These are phyloP conservation scores for Odontocerum albicorne DNA, from an alignment of 2,888 invertebrate species.

Conservation along the genomic window DNA sequence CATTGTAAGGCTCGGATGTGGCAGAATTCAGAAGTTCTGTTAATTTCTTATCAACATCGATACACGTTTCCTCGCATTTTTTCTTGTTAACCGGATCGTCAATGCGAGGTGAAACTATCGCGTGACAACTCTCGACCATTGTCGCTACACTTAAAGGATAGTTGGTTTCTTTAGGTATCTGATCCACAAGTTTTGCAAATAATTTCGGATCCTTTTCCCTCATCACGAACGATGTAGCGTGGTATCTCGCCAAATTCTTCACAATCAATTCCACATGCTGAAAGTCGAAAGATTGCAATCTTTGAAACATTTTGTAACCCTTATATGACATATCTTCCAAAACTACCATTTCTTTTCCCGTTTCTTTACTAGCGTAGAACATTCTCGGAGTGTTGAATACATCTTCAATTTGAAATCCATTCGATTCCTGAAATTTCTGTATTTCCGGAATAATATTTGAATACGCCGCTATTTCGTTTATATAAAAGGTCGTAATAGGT, in stretches of 20 bases:
- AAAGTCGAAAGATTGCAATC: conserved; percentile 25
- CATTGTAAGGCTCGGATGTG: conserved; percentile 14
- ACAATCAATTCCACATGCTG: conserved; percentile 32
- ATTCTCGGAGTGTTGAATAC: conserved; percentile 14
- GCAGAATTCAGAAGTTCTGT: neutral
- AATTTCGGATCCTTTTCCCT: conserved; percentile 31
- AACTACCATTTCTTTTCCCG: conserved; percentile 31
- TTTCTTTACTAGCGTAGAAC: conserved; percentile 4
- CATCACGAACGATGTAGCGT: conserved; percentile 38
- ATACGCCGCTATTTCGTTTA: conserved; percentile 18
- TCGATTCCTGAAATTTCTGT: conserved; percentile 3
- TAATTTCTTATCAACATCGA: neutral
- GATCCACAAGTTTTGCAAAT: conserved; percentile 25
- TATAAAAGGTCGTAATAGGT: neutral
- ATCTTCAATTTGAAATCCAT: neutral
- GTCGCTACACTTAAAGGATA: neutral
- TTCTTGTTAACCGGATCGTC: too few relatives aligned
- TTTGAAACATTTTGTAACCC: conserved; percentile 32
- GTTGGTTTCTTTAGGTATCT: neutral
- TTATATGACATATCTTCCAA: conserved; percentile 33
- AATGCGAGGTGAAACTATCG: too few relatives aligned
- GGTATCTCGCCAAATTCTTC: conserved; percentile 36
- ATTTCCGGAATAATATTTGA: conserved; percentile 14
- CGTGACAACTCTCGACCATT: neutral
- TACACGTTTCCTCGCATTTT: too few relatives aligned